Conservation (phyloP, 1,140 invertebrate species). For the Drepana arcuata region DNA sequence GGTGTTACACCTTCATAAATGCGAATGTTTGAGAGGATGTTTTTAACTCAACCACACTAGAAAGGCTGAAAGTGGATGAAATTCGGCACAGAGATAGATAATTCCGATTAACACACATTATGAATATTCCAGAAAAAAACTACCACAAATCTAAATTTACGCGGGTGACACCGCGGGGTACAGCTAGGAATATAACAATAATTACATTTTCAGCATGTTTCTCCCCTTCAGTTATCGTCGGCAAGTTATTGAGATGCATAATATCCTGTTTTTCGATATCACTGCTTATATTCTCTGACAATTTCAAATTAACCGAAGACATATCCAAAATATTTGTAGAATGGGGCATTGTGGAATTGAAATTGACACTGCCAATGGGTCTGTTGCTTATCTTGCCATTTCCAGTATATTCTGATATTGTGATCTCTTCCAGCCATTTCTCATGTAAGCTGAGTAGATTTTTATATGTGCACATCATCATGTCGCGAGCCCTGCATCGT, state of each 20-base stretch:
- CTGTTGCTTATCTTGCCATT: slow-evolving; percentile 42
- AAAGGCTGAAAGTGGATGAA: too few relatives aligned
- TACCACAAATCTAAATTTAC: too few relatives aligned
- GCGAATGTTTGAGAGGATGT: too few relatives aligned
- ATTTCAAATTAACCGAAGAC: slow-evolving; percentile 58
- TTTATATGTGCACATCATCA: slow-evolving; percentile 79
- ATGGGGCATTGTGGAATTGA: slow-evolving; percentile 56
- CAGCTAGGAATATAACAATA: slow-evolving; percentile 7
- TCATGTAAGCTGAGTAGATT: slow-evolving; percentile 71
- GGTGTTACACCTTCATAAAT: too few relatives aligned
- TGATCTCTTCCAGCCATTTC: slow-evolving; percentile 61
- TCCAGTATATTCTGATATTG: slow-evolving; percentile 50
- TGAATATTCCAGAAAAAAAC: too few relatives aligned
- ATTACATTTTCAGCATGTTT: slow-evolving; percentile 56
- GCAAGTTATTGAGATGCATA: slow-evolving; percentile 45
- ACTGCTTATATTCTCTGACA: slow-evolving; percentile 64
- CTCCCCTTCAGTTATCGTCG: slow-evolving; percentile 54
- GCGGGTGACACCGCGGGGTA: too few relatives aligned
- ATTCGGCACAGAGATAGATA: too few relatives aligned
- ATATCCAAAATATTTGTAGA: slow-evolving; percentile 64
- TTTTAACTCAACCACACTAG: too few relatives aligned
- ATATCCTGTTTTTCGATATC: slow-evolving; percentile 55
- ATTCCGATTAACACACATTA: too few relatives aligned
- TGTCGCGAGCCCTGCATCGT: slow-evolving; percentile 78
- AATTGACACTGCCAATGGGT: slow-evolving; percentile 62